Evolutionary conservation across 2,888 invertebrate species (phyloP), one percentile per base, ranked within the genome.

Genomic region (Drosophila austrosaltans): DNA sequence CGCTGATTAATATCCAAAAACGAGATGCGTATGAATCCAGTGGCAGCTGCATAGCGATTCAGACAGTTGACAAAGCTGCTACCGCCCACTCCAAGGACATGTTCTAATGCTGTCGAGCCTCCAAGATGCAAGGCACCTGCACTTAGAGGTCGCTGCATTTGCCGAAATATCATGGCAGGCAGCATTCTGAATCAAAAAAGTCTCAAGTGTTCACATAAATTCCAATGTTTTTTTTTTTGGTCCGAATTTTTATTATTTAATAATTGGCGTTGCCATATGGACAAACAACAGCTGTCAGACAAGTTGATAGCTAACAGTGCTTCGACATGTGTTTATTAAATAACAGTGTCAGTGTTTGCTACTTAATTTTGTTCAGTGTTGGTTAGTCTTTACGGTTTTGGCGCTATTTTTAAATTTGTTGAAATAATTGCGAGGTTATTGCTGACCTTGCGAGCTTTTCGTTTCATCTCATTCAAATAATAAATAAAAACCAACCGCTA

Each of bases 1-100:
- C 84, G 85, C 59, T 90, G 89, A 53, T 90, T 91, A 32, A 91
- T 87, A 70, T 91, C 92, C 68, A 92, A 76, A 54, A 92, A 91
- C 2, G 92, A 90, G 4, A 92, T 90, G 39, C 92, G 91, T 39
- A 91, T 90, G 36, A 92, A 90, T 1, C 91, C 91, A 0, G 91
- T 91, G 7, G 91, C 92, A 7, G 92, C 91, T 2, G 89, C 91
- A 82, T 91, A 92, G 0, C 91, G 91, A 76, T 91, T 91, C 0
- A 91, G 82, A 56, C 91, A 91, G 67, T 91, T 91, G 6, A 90
- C 90, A 22, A 90, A 87, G 25, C 82, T 87, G 39, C 79, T 81
- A 7, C 82, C 82, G 3, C 88, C 85, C 5, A 82, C 83, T 1
- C 85, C 82, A 2, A 88, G 72, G 10, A 82, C 84, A 40, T 89